Evolutionary conservation across 2,888 invertebrate species (phyloP), one percentile per base, ranked within the genome.

Genomic region (Trachelus iudaicus): DNA sequence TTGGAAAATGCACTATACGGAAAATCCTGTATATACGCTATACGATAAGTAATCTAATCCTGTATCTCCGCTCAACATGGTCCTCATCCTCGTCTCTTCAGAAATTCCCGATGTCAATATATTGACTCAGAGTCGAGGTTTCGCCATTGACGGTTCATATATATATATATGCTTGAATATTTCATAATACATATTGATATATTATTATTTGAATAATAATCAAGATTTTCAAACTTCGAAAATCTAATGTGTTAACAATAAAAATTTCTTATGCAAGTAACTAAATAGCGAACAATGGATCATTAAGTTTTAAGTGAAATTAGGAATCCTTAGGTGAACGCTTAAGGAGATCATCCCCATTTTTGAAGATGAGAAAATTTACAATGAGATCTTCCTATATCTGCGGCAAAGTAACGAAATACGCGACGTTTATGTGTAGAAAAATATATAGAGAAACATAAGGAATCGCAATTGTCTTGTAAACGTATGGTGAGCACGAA

Each of bases 1-100:
- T 23, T 23, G 15, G 15, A 56, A 9, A 15, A 56, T 56, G 23
- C 23, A 56, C 56, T 56, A 23, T 56, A 56, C 56, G 23, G 56
- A 56, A 56, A 23, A 56, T 56, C 23, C 56, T 56, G 56, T 56
- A 56, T 56, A 56, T 23, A 56, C 23, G 56, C 56, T 23, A 56
- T 15, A 80, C 79, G 79, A 83, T 84, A 85, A 85, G 85, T 87
- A 87, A 87, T 87, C 83, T 87, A 86, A 87, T 87, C 83, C 82
- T 81, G 80, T 71, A 81, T 82, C 83, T 82, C 82, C 81, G 82
- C 82, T 79, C 76, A 76, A 79, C 77, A 82, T 77, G 35, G 31
- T 34, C 73, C 73, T 73, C 77, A 78, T 80, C 76, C 79, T 78
- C 81, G 76, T 79, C 75, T 69, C 77, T 76, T 56, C 74, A 73